These are phyloP conservation scores for Monochamus saltuarius DNA, from an alignment of 1,140 invertebrate genomes.

Conservation along the genomic window DNA sequence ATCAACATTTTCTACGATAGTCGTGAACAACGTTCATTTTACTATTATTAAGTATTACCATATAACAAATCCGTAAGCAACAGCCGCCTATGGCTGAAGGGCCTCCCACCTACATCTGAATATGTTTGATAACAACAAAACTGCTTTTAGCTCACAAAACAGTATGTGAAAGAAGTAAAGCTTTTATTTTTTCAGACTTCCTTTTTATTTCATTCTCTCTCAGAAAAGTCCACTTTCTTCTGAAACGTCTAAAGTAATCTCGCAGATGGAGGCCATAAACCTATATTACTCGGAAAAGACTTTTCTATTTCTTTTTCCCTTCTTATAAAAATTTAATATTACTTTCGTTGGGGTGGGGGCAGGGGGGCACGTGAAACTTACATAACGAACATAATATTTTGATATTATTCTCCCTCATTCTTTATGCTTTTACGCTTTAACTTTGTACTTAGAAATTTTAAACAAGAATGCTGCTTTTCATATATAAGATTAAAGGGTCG, in stretches of 20 bases:
- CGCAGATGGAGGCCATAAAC: constrained; percentile 54
- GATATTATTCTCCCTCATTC: constrained; percentile 16
- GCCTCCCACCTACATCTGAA: constrained; percentile 30
- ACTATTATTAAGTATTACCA: too few relatives aligned
- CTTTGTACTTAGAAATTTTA: too few relatives aligned
- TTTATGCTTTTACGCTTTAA: too few relatives aligned
- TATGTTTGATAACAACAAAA: constrained; percentile 39
- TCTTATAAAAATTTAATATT: constrained; percentile 54
- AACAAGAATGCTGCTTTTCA: too few relatives aligned
- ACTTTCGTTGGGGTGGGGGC: constrained; percentile 33
- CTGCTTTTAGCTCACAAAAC: constrained; percentile 39
- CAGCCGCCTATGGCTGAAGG: too few relatives aligned
- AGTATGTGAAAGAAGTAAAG: constrained; percentile 39
- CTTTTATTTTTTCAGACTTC: constrained; percentile 34
- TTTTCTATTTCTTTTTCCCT: constrained; percentile 52
- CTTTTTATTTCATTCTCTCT: constrained; percentile 35
- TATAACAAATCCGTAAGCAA: too few relatives aligned
- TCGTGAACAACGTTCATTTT: too few relatives aligned
- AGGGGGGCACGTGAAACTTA: constrained; percentile 11
- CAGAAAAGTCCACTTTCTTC: constrained; percentile 50
- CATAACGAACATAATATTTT: constrained; percentile 30
- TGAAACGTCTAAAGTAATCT: constrained; percentile 52
- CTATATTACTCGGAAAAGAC: constrained; percentile 52
- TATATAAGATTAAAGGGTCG: too few relatives aligned
- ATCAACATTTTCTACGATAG: too few relatives aligned